Evolutionary conservation across 2,113 vertebrate genomes (phyloP).

Genomic region (Pseudopipra pipra): DNA sequence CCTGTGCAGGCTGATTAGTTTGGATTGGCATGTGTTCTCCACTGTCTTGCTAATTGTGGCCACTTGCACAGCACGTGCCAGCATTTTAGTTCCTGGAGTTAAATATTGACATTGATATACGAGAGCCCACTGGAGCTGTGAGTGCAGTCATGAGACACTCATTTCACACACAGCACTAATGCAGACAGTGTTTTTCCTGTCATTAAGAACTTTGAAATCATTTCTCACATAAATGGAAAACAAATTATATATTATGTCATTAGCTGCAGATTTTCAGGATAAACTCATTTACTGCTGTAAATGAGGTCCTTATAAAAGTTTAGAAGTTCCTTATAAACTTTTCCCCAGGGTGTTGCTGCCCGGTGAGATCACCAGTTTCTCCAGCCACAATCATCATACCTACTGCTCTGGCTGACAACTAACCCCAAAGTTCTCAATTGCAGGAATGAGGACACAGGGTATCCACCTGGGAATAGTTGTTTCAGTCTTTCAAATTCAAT

Average conservation of each 20-base stretch:
- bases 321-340: background rate
- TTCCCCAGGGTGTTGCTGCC: background rate
- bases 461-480: background rate
- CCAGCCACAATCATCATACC: background rate
- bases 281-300: background rate
- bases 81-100: background rate
- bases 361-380: background rate
- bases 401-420: background rate
- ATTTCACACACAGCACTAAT: background rate
- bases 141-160: background rate
- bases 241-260: background rate
- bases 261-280: background rate
- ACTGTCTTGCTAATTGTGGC: background rate
- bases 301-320: background rate
- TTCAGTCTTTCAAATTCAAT: background rate
- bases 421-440: background rate
- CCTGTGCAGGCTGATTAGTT: background rate
- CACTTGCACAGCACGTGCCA: background rate
- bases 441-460: background rate
- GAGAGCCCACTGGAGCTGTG: background rate
- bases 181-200: background rate
- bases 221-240: background rate
- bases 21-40: background rate
- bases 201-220: background rate
- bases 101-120: background rate